Conservation (phyloP, 2,113 vertebrate species). For the Barnardius zonarius region DNA sequence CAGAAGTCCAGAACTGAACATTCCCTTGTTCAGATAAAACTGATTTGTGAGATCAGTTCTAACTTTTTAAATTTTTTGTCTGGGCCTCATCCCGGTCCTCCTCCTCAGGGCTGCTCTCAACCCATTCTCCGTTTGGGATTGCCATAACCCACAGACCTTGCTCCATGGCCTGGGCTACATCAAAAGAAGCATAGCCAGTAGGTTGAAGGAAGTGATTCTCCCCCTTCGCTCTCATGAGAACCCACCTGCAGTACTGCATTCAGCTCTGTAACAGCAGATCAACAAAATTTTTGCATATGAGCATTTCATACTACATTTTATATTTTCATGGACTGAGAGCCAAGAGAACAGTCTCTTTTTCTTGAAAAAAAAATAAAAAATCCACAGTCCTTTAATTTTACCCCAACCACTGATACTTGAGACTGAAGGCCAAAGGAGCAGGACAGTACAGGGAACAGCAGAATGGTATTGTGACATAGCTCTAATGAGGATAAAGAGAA, state of each 20-base stretch:
- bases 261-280: neutral
- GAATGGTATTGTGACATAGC: neutral
- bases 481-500: neutral
- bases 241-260: neutral
- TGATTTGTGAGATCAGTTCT: neutral
- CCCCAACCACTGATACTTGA: neutral
- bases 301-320: neutral
- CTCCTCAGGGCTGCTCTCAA: neutral
- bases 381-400: neutral
- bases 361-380: neutral
- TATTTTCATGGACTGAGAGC: neutral
- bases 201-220: neutral
- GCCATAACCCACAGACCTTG: neutral
- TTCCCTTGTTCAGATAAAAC: neutral
- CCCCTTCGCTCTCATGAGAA: neutral
- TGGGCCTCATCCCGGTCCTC: neutral
- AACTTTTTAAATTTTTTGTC: neutral
- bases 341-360: neutral
- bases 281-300: neutral
- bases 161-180: neutral
- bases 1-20: neutral
- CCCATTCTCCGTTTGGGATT: neutral
- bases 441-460: neutral
- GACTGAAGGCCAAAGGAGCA: neutral
- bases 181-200: neutral